Base-by-base conservation (phyloP, 2,888 invertebrate species). In the Gymnosoma rotundatum region DNA sequence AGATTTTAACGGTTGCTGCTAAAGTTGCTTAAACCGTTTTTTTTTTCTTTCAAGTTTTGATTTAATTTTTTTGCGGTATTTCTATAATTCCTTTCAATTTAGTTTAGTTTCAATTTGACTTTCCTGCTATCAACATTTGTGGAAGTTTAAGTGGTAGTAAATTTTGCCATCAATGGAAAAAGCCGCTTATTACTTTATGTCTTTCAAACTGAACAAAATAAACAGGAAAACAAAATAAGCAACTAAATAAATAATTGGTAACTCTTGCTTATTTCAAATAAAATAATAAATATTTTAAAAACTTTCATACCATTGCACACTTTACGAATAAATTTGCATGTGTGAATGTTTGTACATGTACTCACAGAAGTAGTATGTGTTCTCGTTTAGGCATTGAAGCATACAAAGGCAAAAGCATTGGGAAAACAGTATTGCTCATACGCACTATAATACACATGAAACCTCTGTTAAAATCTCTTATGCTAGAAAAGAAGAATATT, bases 101-200 rank as follows among this genome's bases (percentile, higher is more conserved):
- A 69, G 67, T 83, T 83, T 79, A 83, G 83, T 83, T 76, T 54
- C 75, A 54, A 75, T 79, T 83, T 70, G 79, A 61, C 79, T 83
- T 75, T 83, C 48, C 75, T 72, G 45, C 75, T 20, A 79, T 45
- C 58, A 75, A 79, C 83, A 75, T 58, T 61, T 70, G 21, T n/a
- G 61, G 42, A 61, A 66, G 21, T 20, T 21, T 50, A 36, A 48
- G 48, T 21, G 4, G 32, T 16, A n/a, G 42, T n/a, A 20, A 48
- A 66, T 50, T 18, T 25, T 20, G 18, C 52, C 25, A 42, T 14
- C 12, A 54, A 32, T 78, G 66, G 52, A 3, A 54, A 54, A 52
- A 73, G 42, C 36, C 16, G 12, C 56, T 64, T 38, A 45, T 20
- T 7, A 18, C 56, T 64, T 66, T 48, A 75, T 16, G 54, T 54